Evolutionary conservation across 2,888 invertebrate genomes (phyloP).

Genomic region (Cheilosia impressa): DNA sequence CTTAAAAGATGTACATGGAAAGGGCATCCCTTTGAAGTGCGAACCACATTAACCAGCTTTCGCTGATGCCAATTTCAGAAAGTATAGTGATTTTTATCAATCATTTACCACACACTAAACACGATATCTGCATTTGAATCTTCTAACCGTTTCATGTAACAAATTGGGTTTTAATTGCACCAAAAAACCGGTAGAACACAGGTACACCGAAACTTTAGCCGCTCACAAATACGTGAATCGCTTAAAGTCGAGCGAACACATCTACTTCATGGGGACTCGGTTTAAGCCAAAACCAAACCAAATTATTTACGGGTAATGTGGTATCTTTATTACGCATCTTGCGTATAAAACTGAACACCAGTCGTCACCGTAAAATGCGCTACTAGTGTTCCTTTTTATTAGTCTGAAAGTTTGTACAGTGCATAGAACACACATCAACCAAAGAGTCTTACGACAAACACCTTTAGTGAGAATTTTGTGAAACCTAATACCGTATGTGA

Average conservation of each 20-base stretch:
- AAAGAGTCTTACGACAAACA: slow-evolving; percentile 21
- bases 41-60: too few relatives aligned
- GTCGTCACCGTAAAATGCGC: slow-evolving; percentile 30
- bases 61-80: slow-evolving; percentile 1
- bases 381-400: slow-evolving; percentile 39
- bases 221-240: not conserved
- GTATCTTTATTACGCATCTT: slow-evolving; percentile 38
- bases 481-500: slow-evolving; percentile 45
- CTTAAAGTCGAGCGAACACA: not conserved
- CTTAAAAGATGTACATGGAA: too few relatives aligned
- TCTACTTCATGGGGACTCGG: not conserved
- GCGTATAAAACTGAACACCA: slow-evolving; percentile 16
- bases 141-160: not conserved
- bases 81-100: too few relatives aligned
- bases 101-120: too few relatives aligned
- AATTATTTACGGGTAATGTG: not conserved
- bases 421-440: not conserved
- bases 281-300: slow-evolving; percentile 1
- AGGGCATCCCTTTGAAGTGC: too few relatives aligned
- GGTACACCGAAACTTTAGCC: slow-evolving; percentile 4
- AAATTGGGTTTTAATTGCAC: not conserved
- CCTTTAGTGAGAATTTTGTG: slow-evolving; percentile 59
- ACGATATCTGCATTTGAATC: not conserved
- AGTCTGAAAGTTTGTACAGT: slow-evolving; percentile 9
- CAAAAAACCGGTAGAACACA: slow-evolving; percentile 14